A percentile compares a stretch with the other conserved stretches of the same genome.
Conservation (phyloP, 2,797 vertebrate species). For the Dromococcyx pavoninus region DNA sequence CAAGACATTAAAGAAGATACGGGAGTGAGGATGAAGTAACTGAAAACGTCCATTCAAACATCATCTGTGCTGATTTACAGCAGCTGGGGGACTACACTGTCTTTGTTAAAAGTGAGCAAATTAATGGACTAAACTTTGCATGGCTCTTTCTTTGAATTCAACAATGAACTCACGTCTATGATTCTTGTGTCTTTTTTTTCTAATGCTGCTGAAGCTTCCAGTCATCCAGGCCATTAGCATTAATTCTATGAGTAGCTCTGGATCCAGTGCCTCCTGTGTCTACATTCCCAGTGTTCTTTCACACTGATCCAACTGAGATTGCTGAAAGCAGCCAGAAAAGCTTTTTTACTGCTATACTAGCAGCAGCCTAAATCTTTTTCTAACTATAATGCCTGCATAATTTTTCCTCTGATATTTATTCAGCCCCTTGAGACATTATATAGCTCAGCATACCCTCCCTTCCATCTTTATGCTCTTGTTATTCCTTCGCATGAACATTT, state of each 20-base stretch:
- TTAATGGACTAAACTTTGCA: not conserved
- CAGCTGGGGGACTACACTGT: not conserved
- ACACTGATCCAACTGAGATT: not conserved
- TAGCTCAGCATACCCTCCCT: not conserved
- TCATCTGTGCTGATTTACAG: not conserved
- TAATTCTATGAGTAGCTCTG: not conserved
- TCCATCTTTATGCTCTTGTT: not conserved
- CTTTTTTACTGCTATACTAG: constrained; percentile 6
- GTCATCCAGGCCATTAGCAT: not conserved
- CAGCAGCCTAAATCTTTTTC: constrained; percentile 25
- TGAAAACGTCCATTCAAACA: not conserved
- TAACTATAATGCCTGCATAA: constrained; percentile 21
- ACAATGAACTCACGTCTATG: not conserved
- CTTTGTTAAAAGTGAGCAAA: not conserved
- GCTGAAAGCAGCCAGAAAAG: constrained; percentile 25
- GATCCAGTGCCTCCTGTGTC: not conserved
- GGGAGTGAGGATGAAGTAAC: not conserved
- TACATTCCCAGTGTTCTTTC: not conserved
- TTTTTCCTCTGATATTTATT: constrained; percentile 56
- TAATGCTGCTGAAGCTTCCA: not conserved
- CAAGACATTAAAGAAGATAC: not conserved
- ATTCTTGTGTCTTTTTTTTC: not conserved
- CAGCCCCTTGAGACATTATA: constrained; percentile 24
- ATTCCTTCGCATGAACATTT: not conserved
- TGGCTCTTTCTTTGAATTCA: not conserved